Base-by-base conservation (phyloP, 2,113 vertebrate species). In the Dasypus novemcinctus region DNA sequence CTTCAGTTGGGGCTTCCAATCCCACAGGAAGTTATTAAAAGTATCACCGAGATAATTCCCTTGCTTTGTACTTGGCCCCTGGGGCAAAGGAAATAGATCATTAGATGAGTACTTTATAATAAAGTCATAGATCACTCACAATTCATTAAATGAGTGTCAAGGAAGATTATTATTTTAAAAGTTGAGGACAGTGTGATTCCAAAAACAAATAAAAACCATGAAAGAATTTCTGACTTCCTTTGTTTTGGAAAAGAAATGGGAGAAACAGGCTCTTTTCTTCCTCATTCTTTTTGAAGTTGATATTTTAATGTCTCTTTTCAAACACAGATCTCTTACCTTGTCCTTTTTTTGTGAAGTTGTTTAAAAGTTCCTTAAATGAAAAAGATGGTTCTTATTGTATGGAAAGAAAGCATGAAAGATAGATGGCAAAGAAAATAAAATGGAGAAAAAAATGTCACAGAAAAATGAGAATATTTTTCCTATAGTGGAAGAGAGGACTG, bases 11-110 rank as follows among this genome's bases (percentile, higher is more conserved):
- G 94, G 97, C 87, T 98, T 98, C 97, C 94, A 98, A 97, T 99
- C 98, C 98, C 98, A 98, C 97, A 98, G 99, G 99, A 99, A 99
- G 98, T 99, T 99, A 99, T 99, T 99, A 99, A 99, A 99, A 98
- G 98, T 98, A 98, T 98, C 98, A 93, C 98, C 90, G 38, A 98
- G 98, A 99, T 98, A 98, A 98, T 98, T 98, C 98, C 96, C 80
- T 95, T 97, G 96, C 98, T 99, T 98, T 98, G 98, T 98, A 98
- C 98, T 98, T 98, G 96, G 98, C 98, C 98, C 93, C 95, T 96
- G 92, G 98, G 97, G 98, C 98, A 98, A 98, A 98, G 98, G 98
- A 98, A 99, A 98, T 98, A 98, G 97, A 98, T 98, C 98, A 98
- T 98, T 98, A 98, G 97, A 98, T 98, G 98, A 98, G 95, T 95